Evolutionary conservation across 2,113 vertebrate species (phyloP).

Genomic region (Onychostoma macrolepis): DNA sequence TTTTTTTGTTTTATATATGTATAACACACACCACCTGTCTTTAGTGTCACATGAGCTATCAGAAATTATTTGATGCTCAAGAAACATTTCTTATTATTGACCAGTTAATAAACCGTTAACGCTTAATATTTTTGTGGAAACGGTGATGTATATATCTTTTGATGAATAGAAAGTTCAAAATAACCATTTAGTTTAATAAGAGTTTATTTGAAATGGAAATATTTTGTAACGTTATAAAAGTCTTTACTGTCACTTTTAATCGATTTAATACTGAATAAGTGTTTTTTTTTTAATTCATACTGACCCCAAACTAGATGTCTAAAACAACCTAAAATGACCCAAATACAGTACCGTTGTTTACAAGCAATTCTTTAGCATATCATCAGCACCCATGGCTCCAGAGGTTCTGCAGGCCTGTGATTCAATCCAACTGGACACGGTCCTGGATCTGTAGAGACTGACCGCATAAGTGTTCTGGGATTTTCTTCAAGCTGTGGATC

Average conservation of each 20-base stretch:
- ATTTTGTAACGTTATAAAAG: neutral
- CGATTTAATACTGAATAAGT: neutral
- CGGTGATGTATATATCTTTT: neutral
- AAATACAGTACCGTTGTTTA: neutral
- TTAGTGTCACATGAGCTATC: neutral
- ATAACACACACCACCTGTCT: too few species aligned
- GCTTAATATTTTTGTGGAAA: neutral
- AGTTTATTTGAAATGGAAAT: neutral
- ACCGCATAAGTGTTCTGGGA: slow-evolving; percentile 13
- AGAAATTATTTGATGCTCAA: neutral
- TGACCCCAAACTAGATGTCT: neutral
- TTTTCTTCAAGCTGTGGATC: slow-evolving; percentile 35
- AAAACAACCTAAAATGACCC: neutral
- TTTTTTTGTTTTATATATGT: too few species aligned
- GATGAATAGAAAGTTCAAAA: neutral
- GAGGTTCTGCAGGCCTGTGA: slow-evolving; percentile 10
- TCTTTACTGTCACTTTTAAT: neutral
- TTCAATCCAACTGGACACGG: slow-evolving; percentile 27
- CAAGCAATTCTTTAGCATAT: neutral
- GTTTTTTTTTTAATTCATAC: neutral
- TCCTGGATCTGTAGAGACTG: slow-evolving; percentile 22
- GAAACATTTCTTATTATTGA: neutral
- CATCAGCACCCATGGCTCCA: slow-evolving; percentile 19
- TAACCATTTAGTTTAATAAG: neutral
- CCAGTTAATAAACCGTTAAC: too few species aligned